Evolutionary conservation across 2,797 vertebrate species (phyloP).

Genomic region (Aphelocoma californica): DNA sequence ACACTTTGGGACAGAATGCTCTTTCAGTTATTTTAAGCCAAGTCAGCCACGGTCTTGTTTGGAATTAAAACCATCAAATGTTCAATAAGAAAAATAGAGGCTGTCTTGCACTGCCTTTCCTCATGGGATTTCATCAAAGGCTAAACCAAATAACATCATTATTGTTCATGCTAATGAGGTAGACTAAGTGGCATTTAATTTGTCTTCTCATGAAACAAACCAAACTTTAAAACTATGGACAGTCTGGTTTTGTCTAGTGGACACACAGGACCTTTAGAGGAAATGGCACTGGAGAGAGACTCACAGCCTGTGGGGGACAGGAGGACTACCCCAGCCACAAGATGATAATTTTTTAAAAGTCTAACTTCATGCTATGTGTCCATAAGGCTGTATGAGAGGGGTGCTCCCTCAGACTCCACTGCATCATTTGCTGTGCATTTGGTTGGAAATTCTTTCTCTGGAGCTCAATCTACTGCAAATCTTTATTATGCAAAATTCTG

Average conservation of each 20-base stretch:
- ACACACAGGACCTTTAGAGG: not conserved
- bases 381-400: accelerated
- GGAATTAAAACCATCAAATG: not conserved
- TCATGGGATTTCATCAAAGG: not conserved
- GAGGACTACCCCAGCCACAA: not conserved
- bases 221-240: not conserved
- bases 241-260: not conserved
- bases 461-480: not conserved
- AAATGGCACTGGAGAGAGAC: not conserved
- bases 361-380: not conserved
- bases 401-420: not conserved
- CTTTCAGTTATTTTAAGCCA: not conserved
- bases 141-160: not conserved
- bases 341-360: not conserved
- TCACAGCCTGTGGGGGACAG: not conserved
- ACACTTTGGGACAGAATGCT: not conserved
- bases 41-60: not conserved
- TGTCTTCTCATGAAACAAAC: not conserved
- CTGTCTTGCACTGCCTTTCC: not conserved
- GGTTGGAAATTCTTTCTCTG: not conserved
- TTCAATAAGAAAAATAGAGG: not conserved
- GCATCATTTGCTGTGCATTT: not conserved
- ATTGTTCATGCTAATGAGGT: not conserved
- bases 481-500: not conserved
- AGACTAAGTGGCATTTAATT: not conserved